These are phyloP conservation scores for Ophion slaviceki DNA, from an alignment of 2,888 invertebrate species.

Conservation along the genomic window DNA sequence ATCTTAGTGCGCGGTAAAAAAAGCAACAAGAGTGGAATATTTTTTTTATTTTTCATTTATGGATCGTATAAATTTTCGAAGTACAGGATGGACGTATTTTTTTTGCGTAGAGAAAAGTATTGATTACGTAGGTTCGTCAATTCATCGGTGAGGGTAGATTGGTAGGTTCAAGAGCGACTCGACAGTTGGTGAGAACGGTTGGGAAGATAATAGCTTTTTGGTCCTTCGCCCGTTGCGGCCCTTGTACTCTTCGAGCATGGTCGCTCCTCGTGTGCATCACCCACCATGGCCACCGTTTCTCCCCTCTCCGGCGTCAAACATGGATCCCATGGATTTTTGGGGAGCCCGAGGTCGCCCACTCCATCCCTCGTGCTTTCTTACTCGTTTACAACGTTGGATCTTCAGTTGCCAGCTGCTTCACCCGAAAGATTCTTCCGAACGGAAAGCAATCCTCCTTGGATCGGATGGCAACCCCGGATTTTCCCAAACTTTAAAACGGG, in stretches of 20 bases:
- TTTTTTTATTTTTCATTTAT: background rate
- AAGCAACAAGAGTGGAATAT: background rate
- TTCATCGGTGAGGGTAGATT: background rate
- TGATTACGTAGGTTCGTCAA: background rate
- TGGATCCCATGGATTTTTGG: slow-evolving; percentile 62
- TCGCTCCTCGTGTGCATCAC: slow-evolving; percentile 50
- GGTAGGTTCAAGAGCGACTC: background rate
- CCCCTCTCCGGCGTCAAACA: slow-evolving; percentile 28
- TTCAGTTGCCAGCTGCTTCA: slow-evolving; percentile 57
- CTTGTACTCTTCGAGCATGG: slow-evolving; percentile 28
- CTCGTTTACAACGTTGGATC: slow-evolving; percentile 46
- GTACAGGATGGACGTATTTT: background rate
- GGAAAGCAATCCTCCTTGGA: slow-evolving; percentile 24
- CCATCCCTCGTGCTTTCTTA: slow-evolving; percentile 52
- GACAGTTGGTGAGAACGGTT: background rate
- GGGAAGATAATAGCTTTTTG: slow-evolving; percentile 31
- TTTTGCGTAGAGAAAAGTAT: background rate
- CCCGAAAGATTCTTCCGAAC: slow-evolving; percentile 34
- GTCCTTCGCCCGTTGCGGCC: slow-evolving; percentile 12
- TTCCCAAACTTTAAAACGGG: slow-evolving; percentile 16
- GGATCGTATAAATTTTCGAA: background rate
- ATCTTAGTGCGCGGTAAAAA: background rate
- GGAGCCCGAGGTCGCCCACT: slow-evolving; percentile 50
- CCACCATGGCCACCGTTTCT: slow-evolving; percentile 8
- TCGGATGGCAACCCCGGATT: slow-evolving; percentile 16